Conservation (phyloP, 2,888 invertebrate genomes). For the Tipula vernalis region DNA sequence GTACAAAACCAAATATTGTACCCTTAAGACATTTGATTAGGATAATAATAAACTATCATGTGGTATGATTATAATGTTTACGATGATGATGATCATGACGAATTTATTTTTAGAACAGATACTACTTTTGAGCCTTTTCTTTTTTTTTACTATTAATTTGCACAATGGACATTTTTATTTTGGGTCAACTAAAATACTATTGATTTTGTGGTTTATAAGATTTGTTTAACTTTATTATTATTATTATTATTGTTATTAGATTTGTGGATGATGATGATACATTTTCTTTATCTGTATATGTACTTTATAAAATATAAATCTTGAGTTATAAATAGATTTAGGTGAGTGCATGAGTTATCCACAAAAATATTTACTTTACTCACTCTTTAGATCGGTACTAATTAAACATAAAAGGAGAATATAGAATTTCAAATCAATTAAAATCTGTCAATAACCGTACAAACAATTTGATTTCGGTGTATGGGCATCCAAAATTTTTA, state of each 20-base stretch:
- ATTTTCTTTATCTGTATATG: background rate
- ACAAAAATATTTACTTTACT: background rate
- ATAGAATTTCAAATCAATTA: background rate
- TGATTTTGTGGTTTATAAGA: background rate
- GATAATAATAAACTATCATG: background rate
- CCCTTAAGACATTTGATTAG: conserved; percentile 8
- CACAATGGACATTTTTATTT: background rate
- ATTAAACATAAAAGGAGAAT: background rate
- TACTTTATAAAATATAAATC: background rate
- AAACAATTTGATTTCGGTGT: background rate
- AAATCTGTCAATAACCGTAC: background rate
- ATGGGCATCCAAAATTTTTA: background rate
- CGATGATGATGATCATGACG: background rate
- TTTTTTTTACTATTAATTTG: background rate
- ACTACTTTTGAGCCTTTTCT: background rate
- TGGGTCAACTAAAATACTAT: background rate
- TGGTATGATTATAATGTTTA: background rate
- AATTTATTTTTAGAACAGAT: background rate
- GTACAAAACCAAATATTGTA: background rate
- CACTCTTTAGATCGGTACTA: background rate
- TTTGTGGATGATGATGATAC: background rate
- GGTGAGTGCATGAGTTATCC: background rate
- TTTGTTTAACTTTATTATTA: background rate
- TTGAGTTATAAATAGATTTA: background rate
- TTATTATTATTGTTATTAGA: background rate